phyloP scores from a whole-genome alignment of 2,888 invertebrate species.

The Zeuzera pyrina region DNA sequence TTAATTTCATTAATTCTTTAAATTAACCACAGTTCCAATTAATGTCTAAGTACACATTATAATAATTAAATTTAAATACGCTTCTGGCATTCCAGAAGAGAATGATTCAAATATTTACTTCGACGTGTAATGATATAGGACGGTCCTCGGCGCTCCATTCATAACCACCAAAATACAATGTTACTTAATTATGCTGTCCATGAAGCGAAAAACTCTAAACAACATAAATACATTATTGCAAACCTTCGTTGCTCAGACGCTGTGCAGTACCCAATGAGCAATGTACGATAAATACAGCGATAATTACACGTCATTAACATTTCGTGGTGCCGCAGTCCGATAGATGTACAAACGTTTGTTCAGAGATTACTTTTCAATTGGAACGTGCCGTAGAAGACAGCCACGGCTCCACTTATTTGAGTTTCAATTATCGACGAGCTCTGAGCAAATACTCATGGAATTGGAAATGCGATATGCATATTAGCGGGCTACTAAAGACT shows the following conservation, averaged over 20 bases:
- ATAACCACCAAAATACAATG: slow-evolving; percentile 33
- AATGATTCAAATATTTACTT: slow-evolving; percentile 4
- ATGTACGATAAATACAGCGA: not conserved
- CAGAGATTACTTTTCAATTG: slow-evolving; percentile 67
- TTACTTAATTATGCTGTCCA: not conserved
- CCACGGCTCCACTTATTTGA: slow-evolving; percentile 58
- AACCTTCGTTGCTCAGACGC: too few species aligned
- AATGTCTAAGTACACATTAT: too few species aligned
- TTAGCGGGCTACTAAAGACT: too few species aligned
- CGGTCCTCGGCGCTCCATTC: slow-evolving; percentile 38
- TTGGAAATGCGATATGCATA: slow-evolving; percentile 57
- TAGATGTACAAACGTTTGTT: slow-evolving; percentile 67
- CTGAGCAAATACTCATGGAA: slow-evolving; percentile 49
- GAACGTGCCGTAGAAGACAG: slow-evolving; percentile 67
- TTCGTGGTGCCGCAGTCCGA: slow-evolving; percentile 25
- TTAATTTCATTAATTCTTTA: too few species aligned
- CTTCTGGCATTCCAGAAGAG: too few species aligned
- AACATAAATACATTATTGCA: too few species aligned
- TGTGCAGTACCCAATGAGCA: not conserved
- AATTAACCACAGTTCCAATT: too few species aligned
- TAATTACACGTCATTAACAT: not conserved
- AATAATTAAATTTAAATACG: too few species aligned
- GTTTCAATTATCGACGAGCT: slow-evolving; percentile 61
- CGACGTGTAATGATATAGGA: slow-evolving; percentile 38
- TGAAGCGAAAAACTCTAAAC: not conserved